Evolutionary conservation across 2,797 vertebrate genomes (phyloP).

Genomic region (Acestrorhynchus altus): DNA sequence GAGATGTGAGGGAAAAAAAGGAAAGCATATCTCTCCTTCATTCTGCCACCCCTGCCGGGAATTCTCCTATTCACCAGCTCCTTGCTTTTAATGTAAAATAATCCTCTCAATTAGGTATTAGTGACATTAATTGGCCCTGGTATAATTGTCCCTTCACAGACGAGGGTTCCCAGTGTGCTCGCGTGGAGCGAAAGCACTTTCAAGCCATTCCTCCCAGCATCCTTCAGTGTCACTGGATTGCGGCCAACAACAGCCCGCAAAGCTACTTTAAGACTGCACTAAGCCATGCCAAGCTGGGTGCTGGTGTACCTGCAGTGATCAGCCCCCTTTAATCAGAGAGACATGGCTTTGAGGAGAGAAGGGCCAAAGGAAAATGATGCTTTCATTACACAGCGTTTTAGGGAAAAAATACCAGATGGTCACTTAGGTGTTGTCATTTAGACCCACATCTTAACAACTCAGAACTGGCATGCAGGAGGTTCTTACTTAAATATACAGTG

Average conservation of each 20-base stretch:
- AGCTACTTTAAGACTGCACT: slow-evolving; percentile 63
- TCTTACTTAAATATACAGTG: neutral
- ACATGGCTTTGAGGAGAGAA: slow-evolving; percentile 23
- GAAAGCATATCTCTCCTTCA: slow-evolving; percentile 34
- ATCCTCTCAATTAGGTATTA: slow-evolving; percentile 76
- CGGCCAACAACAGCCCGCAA: slow-evolving; percentile 63
- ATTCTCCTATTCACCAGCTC: slow-evolving; percentile 58
- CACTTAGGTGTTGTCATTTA: slow-evolving; percentile 25
- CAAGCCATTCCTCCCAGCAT: slow-evolving; percentile 25
- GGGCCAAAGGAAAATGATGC: neutral
- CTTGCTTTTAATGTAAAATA: slow-evolving; percentile 73
- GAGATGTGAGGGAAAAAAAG: neutral
- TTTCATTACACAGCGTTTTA: slow-evolving; percentile 35
- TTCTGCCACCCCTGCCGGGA: slow-evolving; percentile 50
- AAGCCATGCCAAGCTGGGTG: slow-evolving; percentile 56
- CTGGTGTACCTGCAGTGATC: slow-evolving; percentile 56
- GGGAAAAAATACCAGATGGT: slow-evolving; percentile 38
- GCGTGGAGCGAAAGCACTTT: slow-evolving; percentile 58
- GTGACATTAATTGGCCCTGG: slow-evolving; percentile 76
- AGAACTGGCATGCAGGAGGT: neutral
- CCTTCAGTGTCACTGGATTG: slow-evolving; percentile 61
- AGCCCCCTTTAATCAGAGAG: slow-evolving; percentile 52
- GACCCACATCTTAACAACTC: slow-evolving; percentile 1
- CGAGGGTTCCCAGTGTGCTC: slow-evolving; percentile 67
- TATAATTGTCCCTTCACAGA: slow-evolving; percentile 78